phyloP scores from a whole-genome alignment of 2,113 vertebrate genomes.

The Vidua macroura region DNA sequence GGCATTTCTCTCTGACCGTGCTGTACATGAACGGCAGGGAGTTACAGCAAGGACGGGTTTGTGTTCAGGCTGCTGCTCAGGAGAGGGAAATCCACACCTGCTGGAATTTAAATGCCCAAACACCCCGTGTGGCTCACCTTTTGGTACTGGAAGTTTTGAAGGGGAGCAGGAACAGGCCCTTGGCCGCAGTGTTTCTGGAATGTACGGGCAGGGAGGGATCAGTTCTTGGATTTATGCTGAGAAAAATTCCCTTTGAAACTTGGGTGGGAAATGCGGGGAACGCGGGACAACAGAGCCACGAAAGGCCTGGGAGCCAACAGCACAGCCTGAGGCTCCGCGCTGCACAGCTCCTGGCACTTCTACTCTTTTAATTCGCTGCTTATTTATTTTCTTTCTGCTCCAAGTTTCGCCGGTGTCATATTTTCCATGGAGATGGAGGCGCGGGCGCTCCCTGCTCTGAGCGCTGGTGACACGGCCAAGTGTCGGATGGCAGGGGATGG shows the following conservation, averaged over 20 bases:
- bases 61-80: neutral
- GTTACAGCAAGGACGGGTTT: neutral
- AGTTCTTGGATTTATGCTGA: neutral
- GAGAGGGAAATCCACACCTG: neutral
- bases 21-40: accelerated
- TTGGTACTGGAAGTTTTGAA: accelerated
- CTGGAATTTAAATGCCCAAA: neutral
- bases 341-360: neutral
- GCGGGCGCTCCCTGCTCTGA: neutral
- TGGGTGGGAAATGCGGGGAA: neutral
- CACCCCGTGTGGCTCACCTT: neutral
- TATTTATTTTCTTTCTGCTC: neutral
- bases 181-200: neutral
- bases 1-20: neutral
- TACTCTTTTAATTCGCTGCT: accelerated
- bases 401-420: neutral
- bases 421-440: neutral
- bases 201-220: accelerated
- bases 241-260: neutral
- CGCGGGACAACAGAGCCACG: accelerated
- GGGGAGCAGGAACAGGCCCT: neutral
- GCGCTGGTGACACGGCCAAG: neutral
- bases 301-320: neutral
- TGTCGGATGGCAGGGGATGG: neutral
- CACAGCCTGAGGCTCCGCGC: accelerated